Evolutionary conservation across 30 jellyfish, hydroid and myxozoan species (phyloP).

Genomic region (Morbakka virulenta): DNA sequence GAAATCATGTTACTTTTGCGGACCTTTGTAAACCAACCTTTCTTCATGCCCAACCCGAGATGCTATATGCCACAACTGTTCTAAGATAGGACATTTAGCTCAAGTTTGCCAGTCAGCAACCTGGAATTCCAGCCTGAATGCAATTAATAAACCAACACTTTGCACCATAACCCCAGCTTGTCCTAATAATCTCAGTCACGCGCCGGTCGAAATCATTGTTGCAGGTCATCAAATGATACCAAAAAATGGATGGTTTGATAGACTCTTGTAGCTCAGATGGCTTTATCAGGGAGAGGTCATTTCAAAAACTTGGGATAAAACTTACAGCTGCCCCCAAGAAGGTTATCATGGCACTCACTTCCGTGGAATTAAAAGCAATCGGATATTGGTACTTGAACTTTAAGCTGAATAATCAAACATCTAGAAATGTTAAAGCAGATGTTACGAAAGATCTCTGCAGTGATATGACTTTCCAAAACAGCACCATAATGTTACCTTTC

Average conservation of each 20-base stretch:
- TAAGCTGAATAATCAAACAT: too few relatives aligned
- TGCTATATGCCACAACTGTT: too few relatives aligned
- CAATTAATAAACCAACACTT: constrained; percentile 32
- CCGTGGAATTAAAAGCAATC: too few relatives aligned
- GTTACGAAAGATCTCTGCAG: too few relatives aligned
- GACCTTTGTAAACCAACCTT: too few relatives aligned
- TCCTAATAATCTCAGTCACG: constrained; percentile 47
- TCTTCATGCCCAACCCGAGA: constrained; percentile 52
- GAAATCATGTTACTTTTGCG: constrained; percentile 8
- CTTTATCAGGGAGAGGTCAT: constrained; percentile 16
- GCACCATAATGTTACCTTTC: too few relatives aligned
- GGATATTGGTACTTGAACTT: too few relatives aligned
- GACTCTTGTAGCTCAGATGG: constrained; percentile 33
- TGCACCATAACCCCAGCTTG: constrained; percentile 40
- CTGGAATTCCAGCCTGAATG: constrained; percentile 20
- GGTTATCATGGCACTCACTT: too few relatives aligned
- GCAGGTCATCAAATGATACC: too few relatives aligned
- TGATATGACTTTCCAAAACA: too few relatives aligned
- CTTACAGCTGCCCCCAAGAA: too few relatives aligned
- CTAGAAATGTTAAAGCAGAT: too few relatives aligned
- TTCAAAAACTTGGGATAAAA: not conserved
- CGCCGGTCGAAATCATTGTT: constrained; percentile 23
- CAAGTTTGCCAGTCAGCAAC: constrained; percentile 50
- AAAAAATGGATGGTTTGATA: constrained; percentile 1
- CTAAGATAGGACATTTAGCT: constrained; percentile 56